Evolutionary conservation across 2,888 invertebrate genomes (phyloP).

Genomic region (Tenthredo notha): DNA sequence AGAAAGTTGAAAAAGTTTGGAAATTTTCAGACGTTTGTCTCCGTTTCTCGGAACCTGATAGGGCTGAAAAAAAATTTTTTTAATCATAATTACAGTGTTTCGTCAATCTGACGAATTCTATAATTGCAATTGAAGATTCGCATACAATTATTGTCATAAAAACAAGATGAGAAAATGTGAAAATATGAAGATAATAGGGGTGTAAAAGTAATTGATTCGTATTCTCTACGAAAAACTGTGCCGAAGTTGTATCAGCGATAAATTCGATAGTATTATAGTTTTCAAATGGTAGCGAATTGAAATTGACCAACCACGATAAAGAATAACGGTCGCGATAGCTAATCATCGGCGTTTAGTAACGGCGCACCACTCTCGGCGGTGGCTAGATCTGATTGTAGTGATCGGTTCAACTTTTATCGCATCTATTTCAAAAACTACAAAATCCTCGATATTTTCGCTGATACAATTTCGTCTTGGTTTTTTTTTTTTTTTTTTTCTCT

Average conservation of each 20-base stretch:
- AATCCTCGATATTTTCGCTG: not conserved
- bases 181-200: not conserved
- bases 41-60: not conserved
- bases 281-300: slow-evolving; percentile 11
- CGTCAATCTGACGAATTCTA: no score
- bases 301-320: slow-evolving; percentile 7
- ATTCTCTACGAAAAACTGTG: slow-evolving; percentile 11
- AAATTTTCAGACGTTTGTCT: not conserved
- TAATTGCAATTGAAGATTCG: no score
- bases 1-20: not conserved
- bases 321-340: slow-evolving; percentile 11
- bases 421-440: slow-evolving; percentile 5
- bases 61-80: no score
- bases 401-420: not conserved
- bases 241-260: not conserved
- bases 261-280: not conserved
- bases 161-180: no score
- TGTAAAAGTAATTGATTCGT: not conserved
- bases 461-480: slow-evolving; percentile 15
- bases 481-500: slow-evolving; percentile 39
- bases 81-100: no score
- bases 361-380: not conserved
- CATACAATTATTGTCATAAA: no score
- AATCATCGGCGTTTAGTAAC: not conserved
- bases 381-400: not conserved